Percentiles rank a stretch among this genome's conserved stretches.
Conservation (phyloP, 2,888 invertebrate genomes). For the Leptarthrus brevirostris region DNA sequence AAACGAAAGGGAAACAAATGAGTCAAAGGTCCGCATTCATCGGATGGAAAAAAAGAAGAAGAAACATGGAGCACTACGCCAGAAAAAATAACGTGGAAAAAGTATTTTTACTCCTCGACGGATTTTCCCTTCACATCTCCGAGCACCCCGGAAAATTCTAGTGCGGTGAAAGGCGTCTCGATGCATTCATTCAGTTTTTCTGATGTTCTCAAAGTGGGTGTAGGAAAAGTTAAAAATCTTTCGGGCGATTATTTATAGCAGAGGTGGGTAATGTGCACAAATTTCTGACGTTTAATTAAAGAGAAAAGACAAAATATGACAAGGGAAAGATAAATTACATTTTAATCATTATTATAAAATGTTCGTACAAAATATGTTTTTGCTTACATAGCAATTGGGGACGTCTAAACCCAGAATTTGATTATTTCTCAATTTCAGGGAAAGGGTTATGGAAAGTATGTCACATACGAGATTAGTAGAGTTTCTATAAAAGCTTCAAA, state of each 20-base stretch:
- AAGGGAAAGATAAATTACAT: too few species aligned
- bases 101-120: constrained; percentile 49
- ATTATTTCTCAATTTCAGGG: too few species aligned
- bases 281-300: constrained; percentile 6
- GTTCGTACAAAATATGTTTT: too few species aligned
- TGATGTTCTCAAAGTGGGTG: neutral
- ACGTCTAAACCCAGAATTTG: too few species aligned
- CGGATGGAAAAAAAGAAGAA: neutral
- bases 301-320: too few species aligned
- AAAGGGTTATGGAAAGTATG: too few species aligned
- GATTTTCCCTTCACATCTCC: constrained; percentile 39
- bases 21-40: constrained; percentile 39
- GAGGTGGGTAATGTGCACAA: neutral
- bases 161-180: neutral
- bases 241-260: constrained; percentile 22
- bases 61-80: neutral
- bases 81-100: constrained; percentile 40
- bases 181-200: constrained; percentile 30
- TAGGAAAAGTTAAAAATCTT: neutral
- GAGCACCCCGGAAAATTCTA: neutral
- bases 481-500: too few species aligned
- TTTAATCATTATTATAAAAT: too few species aligned
- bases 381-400: too few species aligned
- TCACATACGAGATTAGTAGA: too few species aligned
- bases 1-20: constrained; percentile 47